Evolutionary conservation across 1,140 invertebrate species (phyloP), one percentile per base, ranked within the genome.

Genomic region (Papilio aristodemus): DNA sequence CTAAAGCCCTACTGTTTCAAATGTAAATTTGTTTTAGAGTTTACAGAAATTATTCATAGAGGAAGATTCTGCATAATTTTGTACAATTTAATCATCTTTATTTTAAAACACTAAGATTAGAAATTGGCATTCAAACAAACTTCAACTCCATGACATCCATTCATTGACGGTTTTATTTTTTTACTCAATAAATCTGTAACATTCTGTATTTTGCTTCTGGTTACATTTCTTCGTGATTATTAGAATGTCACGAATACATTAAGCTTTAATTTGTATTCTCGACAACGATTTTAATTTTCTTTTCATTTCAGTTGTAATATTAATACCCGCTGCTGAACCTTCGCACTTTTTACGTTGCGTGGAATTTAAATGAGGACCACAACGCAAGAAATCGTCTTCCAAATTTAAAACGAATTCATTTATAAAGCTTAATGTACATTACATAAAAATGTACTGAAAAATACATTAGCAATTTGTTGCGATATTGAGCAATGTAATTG

Each of bases 1-100:
- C 46, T 50, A 4, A 1, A 50, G 46, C 19, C 9, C 8, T 50
- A 50, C 17, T 8, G 17, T 10, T 50, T 50, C 46, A 13, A 50
- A 17, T 50, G 10, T 50, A 50, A 50, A 25, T 50, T 50, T 50
- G 46, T 50, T 50, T 19, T 10, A 50, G 9, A 11, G 19, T 46
- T 46, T 46, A 19, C 17, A 4, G 9, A 50, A 50, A 50, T 50
- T 50, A 50, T 50, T 50, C 46, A 50, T 22, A 50, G 46, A 22
- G 9, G n/a, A 50, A 50, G 46, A 50, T 50, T 50, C 10, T 46
- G n/a, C n/a, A 14, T 46, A 19, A 17, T n/a, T 43, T 43, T 46
- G 17, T 9, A n/a, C 6, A 46, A 43, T 43, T 41, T n/a, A n/a
- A 17, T 43, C 14, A 43, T 14, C 14, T 43, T 17, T 43, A 10